phyloP scores from a whole-genome alignment of 2,113 vertebrate genomes.

The Nymphicus hollandicus region DNA sequence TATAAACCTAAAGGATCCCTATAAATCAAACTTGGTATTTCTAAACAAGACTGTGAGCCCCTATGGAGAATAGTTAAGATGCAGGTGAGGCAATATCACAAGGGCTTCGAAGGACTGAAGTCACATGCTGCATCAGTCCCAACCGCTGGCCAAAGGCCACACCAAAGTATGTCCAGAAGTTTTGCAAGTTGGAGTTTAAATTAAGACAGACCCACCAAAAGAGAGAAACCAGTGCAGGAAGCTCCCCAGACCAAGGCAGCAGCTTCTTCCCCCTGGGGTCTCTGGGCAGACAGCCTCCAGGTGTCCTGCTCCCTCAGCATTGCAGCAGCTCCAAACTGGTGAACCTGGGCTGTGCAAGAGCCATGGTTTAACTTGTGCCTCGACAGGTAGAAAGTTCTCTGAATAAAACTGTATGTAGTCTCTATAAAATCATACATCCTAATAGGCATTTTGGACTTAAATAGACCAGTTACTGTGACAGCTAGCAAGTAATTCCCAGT shows the following conservation, averaged over 20 bases:
- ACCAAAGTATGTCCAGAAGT: not conserved
- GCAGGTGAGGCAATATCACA: not conserved
- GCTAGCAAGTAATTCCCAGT: not conserved
- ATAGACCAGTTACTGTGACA: not conserved
- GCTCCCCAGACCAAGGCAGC: not conserved
- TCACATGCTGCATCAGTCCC: not conserved
- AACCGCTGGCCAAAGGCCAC: accelerated
- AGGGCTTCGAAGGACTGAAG: not conserved
- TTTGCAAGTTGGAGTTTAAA: not conserved
- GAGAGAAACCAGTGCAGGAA: accelerated
- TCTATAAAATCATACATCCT: not conserved
- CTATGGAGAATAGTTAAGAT: not conserved
- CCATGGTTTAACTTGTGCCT: not conserved
- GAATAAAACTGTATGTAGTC: not conserved
- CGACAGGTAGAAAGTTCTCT: not conserved
- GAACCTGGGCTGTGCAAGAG: not conserved
- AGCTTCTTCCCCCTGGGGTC: not conserved
- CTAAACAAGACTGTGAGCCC: not conserved
- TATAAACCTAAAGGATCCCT: not conserved
- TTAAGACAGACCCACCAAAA: accelerated
- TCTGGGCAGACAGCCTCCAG: not conserved
- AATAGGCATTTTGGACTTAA: not conserved
- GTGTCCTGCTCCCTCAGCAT: not conserved
- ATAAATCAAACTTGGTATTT: not conserved
- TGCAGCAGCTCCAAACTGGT: not conserved